Conservation (phyloP, 2,888 invertebrate genomes). For the Biston stratarius region DNA sequence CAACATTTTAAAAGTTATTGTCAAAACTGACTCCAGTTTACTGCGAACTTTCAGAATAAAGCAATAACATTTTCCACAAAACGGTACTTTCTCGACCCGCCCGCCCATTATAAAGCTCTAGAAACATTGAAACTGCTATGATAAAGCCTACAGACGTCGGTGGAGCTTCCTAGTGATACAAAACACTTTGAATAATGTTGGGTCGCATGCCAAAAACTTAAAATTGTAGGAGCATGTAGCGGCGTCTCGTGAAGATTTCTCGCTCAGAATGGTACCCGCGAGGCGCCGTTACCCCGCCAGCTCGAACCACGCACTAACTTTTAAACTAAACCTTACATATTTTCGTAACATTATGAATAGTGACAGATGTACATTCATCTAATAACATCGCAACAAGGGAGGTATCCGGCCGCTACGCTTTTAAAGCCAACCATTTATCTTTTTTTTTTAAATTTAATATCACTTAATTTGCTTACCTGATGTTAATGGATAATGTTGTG, state of each 20-base stretch:
- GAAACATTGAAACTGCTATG: slow-evolving; percentile 52
- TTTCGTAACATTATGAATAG: slow-evolving; percentile 57
- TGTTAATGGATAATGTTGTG: too few relatives aligned
- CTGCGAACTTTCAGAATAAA: slow-evolving; percentile 37
- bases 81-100: slow-evolving; percentile 37
- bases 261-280: slow-evolving; percentile 58
- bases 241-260: slow-evolving; percentile 53
- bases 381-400: slow-evolving; percentile 40
- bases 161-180: slow-evolving; percentile 57
- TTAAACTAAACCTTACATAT: slow-evolving; percentile 73
- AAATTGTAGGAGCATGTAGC: slow-evolving; percentile 68
- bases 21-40: slow-evolving; percentile 36
- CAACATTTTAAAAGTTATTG: slow-evolving; percentile 36
- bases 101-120: slow-evolving; percentile 43
- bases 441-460: not conserved
- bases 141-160: slow-evolving; percentile 56
- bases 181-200: slow-evolving; percentile 67
- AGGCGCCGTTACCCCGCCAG: slow-evolving; percentile 62
- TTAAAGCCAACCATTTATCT: slow-evolving; percentile 26
- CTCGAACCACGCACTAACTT: slow-evolving; percentile 64
- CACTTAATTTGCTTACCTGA: too few relatives aligned
- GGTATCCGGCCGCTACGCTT: slow-evolving; percentile 19
- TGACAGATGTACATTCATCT: slow-evolving; percentile 44
- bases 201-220: slow-evolving; percentile 69
- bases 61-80: slow-evolving; percentile 44